Percentiles rank a stretch among this genome's conserved stretches.
Conservation (phyloP, 1,140 invertebrate genomes). For the Trachelipus rathkii region DNA sequence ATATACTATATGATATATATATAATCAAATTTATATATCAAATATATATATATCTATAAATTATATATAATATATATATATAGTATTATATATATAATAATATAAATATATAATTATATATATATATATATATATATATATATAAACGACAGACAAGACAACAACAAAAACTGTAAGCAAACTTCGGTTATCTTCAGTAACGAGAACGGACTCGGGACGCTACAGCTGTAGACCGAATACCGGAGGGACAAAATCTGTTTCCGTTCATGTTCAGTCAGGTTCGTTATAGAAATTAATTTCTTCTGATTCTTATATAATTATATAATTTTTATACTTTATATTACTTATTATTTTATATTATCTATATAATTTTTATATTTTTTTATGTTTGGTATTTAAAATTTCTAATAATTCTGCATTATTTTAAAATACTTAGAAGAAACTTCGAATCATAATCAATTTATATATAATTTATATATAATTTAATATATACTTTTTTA, state of each 20-base stretch:
- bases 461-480: no score
- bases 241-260: constrained; percentile 23
- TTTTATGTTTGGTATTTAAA: neutral
- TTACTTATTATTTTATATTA: neutral
- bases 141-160: constrained; percentile 24
- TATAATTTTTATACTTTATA: neutral
- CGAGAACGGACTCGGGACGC: constrained; percentile 16
- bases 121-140: no score
- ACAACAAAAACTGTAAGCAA: constrained; percentile 23
- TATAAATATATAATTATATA: no score
- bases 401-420: no score
- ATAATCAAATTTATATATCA: no score
- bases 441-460: no score
- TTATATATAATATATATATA: no score
- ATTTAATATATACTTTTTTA: no score
- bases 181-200: constrained; percentile 22
- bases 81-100: no score
- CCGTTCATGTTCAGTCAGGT: constrained; percentile 30
- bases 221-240: constrained; percentile 24
- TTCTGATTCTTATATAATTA: neutral
- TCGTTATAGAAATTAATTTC: neutral
- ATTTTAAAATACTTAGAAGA: no score
- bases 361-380: neutral
- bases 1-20: no score
- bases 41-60: no score